Conservation (phyloP, 2,888 invertebrate genomes). For the Dendrolimus pini region DNA sequence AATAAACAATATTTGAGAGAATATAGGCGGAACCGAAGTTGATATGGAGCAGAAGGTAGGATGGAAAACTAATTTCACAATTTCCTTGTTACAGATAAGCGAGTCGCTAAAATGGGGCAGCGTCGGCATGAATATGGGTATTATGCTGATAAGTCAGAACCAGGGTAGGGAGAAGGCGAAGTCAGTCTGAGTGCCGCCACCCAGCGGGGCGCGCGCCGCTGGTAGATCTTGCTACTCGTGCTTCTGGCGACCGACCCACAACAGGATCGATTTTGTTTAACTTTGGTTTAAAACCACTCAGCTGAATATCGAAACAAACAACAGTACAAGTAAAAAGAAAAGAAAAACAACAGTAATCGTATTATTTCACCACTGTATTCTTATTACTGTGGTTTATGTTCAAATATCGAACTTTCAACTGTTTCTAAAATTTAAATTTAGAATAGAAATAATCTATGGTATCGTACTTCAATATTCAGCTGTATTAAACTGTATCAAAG, state of each 20-base stretch:
- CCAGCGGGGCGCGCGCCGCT: slow-evolving; percentile 52
- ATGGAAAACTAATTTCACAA: slow-evolving; percentile 4
- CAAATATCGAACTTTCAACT: too few species aligned
- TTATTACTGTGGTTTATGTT: too few species aligned
- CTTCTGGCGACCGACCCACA: slow-evolving; percentile 50
- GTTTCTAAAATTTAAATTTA: too few species aligned
- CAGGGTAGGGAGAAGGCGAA: slow-evolving; percentile 57
- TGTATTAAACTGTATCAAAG: slow-evolving; percentile 9
- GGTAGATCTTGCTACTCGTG: slow-evolving; percentile 54
- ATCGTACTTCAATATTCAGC: neutral
- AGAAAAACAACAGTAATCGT: too few species aligned
- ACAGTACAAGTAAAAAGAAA: neutral
- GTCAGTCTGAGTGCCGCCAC: slow-evolving; percentile 58
- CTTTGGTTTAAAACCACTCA: slow-evolving; percentile 1
- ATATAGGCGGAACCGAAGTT: too few species aligned
- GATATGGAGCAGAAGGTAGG: too few species aligned
- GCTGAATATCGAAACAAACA: slow-evolving; percentile 2
- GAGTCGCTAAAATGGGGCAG: slow-evolving; percentile 84
- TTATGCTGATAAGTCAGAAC: slow-evolving; percentile 78
- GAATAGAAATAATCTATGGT: too few species aligned
- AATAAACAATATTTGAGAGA: too few species aligned
- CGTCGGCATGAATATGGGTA: slow-evolving; percentile 82
- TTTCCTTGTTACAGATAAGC: slow-evolving; percentile 78
- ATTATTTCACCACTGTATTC: too few species aligned
- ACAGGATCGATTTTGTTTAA: slow-evolving; percentile 57